Evolutionary conservation across 2,797 vertebrate species (phyloP).

Genomic region (Gymnothorax reevesii): DNA sequence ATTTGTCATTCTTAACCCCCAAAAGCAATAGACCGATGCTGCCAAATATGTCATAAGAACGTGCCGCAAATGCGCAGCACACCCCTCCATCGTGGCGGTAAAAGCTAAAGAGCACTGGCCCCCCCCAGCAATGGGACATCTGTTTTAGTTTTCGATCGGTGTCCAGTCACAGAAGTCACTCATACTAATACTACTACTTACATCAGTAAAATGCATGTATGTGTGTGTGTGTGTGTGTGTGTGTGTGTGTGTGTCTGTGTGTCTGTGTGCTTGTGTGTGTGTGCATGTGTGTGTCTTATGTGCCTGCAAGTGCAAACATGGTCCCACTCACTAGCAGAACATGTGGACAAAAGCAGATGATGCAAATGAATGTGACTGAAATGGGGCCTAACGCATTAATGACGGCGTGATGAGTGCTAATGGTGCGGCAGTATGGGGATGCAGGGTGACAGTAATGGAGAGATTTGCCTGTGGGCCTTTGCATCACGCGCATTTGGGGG

Average conservation of each 20-base stretch:
- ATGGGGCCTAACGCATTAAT: conserved; percentile 85
- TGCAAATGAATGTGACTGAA: conserved; percentile 73
- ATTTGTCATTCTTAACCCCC: too few species aligned
- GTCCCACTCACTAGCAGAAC: conserved; percentile 26
- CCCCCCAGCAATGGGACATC: background rate
- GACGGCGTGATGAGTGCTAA: conserved; percentile 80
- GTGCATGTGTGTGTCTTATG: too few species aligned
- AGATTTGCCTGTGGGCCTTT: conserved; percentile 87
- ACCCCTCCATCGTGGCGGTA: too few species aligned
- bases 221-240: background rate
- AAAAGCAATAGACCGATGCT: too few species aligned
- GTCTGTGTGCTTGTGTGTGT: background rate
- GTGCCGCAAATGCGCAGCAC: too few species aligned
- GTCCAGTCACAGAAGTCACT: background rate
- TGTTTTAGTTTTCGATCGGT: background rate
- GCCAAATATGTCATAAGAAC: too few species aligned
- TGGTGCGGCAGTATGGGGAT: conserved; percentile 75
- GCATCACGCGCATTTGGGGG: conserved; percentile 44
- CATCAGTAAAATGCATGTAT: too few species aligned
- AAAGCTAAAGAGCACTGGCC: too few species aligned
- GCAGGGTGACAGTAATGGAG: conserved; percentile 92
- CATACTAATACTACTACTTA: conserved; percentile 18
- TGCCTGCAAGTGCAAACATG: too few species aligned
- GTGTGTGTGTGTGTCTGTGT: background rate
- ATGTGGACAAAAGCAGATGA: conserved; percentile 61